Evolutionary conservation across 1,140 invertebrate species (phyloP), one percentile per base, ranked within the genome.

Genomic region (Drosophila malerkotliana): DNA sequence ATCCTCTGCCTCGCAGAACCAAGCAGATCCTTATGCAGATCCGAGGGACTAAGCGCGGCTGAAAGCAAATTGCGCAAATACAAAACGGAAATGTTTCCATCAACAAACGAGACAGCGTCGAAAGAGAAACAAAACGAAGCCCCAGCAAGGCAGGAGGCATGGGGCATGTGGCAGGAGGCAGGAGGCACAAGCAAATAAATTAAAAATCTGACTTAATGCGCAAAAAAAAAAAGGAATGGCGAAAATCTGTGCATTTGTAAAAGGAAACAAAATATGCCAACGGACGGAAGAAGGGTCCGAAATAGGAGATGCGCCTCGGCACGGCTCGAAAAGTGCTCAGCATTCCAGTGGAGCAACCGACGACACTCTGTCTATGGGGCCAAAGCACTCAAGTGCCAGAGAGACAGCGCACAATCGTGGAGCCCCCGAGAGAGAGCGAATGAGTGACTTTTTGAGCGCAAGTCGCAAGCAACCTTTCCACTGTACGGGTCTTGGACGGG

Each of bases 141-240:
- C 56, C 53, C 39, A 12, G 24, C 28, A 7, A 15, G 58, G 24
- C 45, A 48, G 15, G 34, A 21, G 21, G 32, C 10, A 24, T 18
- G 39, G 18, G 18, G 26, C 8, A 14, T 9, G 39, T 45, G 32
- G 49, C 39, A 18, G 9, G 51, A 57, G 47, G 30, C 53, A 64
- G 1, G 18, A 66, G 44, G 54, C 56, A 18, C 24, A 54, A 52
- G 47, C 57, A 80, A 77, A 87, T 87, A 87, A 88, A 88, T 88
- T 83, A 79, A 88, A 87, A 88, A 83, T 88, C 67, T 64, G 72
- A 83, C 83, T 87, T 87, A 88, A 83, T 87, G 75, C 59, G 60
- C 74, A 68, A 47, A 47, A 47, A 68, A 47, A 47, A 47, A 66
- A 58, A 61, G 47, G 45, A 63, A 77, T 66, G 77, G 32, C 62